These are phyloP conservation scores for Cephus pygmeus DNA, from an alignment of 2,888 invertebrate genomes.

Conservation along the genomic window DNA sequence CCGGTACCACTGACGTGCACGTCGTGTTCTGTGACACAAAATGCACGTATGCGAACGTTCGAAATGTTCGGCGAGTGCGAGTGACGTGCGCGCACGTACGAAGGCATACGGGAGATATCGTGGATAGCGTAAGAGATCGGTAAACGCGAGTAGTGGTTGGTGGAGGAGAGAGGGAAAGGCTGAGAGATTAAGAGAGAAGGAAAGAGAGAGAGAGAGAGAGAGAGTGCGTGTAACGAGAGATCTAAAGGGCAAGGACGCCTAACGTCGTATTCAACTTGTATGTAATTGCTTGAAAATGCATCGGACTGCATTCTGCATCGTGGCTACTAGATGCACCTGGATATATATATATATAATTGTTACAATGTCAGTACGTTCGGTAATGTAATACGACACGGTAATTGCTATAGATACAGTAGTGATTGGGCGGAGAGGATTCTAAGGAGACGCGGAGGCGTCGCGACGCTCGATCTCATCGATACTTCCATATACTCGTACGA, in stretches of 20 bases:
- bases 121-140: neutral
- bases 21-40: neutral
- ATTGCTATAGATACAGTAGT: neutral
- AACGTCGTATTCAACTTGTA: conserved; percentile 5
- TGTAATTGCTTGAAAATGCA: neutral
- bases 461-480: neutral
- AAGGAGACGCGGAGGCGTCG: neutral
- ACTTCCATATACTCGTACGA: neutral
- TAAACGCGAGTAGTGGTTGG: neutral
- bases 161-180: neutral
- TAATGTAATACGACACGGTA: neutral
- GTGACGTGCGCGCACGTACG: neutral
- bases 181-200: neutral
- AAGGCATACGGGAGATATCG: neutral
- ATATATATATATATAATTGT: neutral
- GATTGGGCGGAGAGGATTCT: neutral
- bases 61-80: neutral
- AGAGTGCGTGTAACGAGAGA: conserved; percentile 31
- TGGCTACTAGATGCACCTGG: neutral
- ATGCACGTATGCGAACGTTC: neutral
- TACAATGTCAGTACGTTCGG: neutral
- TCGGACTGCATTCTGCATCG: neutral
- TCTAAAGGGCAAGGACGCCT: conserved; percentile 44
- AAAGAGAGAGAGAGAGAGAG: conserved; percentile 14
- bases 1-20: neutral